phyloP scores from a whole-genome alignment of 1,140 invertebrate genomes.

The Polypedilum vanderplanki region DNA sequence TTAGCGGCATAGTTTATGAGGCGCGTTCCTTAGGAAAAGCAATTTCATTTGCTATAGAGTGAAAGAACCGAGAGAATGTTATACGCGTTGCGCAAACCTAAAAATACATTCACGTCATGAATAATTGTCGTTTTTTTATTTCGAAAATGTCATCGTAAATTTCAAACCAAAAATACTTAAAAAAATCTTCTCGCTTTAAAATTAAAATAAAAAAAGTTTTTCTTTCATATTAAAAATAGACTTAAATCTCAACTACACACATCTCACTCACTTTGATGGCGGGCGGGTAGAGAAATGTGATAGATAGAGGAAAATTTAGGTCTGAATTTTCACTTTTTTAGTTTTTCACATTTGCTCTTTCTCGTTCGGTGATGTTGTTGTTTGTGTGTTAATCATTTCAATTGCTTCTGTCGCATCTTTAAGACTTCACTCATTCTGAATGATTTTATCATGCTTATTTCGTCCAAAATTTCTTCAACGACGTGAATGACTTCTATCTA shows the following conservation, averaged over 20 bases:
- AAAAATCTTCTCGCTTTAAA: constrained; percentile 27
- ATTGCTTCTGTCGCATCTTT: constrained; percentile 13
- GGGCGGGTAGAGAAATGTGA: neutral
- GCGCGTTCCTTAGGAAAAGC: neutral
- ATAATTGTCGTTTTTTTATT: constrained; percentile 28
- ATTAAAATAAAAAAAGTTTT: constrained; percentile 25
- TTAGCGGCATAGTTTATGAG: neutral
- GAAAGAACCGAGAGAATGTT: neutral
- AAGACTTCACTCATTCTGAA: neutral
- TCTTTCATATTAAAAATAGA: constrained; percentile 25
- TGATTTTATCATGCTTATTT: neutral
- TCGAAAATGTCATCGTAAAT: constrained; percentile 29
- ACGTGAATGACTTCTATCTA: constrained; percentile 19
- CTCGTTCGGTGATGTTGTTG: neutral
- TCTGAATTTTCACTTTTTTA: neutral
- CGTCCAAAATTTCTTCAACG: neutral
- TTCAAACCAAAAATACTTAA: constrained; percentile 24
- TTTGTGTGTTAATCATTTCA: neutral
- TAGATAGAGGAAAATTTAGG: neutral
- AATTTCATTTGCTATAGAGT: neutral
- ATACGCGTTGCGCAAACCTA: neutral
- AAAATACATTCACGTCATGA: constrained; percentile 26
- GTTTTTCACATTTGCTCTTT: neutral
- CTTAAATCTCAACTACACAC: neutral
- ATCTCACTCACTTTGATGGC: neutral